Conservation (phyloP, 92 coral and sea anemone genomes). For the Paragorgia papillata region DNA sequence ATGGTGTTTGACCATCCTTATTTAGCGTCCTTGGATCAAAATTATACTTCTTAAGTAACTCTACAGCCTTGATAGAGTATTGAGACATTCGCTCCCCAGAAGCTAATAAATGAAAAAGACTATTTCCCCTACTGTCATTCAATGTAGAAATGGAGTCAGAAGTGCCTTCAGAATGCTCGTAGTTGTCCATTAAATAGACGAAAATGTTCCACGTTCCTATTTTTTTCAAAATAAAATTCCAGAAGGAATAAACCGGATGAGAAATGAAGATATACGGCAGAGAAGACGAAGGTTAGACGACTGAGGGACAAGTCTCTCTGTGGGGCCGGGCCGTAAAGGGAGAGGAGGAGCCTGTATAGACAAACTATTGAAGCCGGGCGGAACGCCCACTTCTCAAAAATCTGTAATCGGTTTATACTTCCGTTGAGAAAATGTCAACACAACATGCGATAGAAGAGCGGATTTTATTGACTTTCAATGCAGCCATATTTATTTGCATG, state of each 20-base stretch:
- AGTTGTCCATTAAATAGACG: constrained; percentile 17
- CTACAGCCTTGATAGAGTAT: not conserved
- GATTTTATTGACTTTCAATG: too few species aligned
- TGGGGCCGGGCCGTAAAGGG: too few species aligned
- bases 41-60: constrained; percentile 1
- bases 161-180: not conserved
- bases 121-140: constrained; percentile 23
- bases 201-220: constrained; percentile 21
- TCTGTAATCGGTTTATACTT: too few species aligned
- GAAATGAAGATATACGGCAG: too few species aligned
- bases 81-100: constrained; percentile 13
- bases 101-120: constrained; percentile 19
- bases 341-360: too few species aligned
- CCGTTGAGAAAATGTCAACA: too few species aligned
- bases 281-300: too few species aligned
- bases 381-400: too few species aligned
- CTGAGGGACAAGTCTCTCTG: too few species aligned
- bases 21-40: constrained; percentile 8
- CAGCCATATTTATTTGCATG: too few species aligned
- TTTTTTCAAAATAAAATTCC: not conserved
- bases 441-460: too few species aligned
- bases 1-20: constrained; percentile 22
- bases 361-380: too few species aligned
- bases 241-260: not conserved
- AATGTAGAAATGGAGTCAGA: not conserved